Base-by-base conservation (phyloP, 2,888 invertebrate species). In the Serripes groenlandicus region DNA sequence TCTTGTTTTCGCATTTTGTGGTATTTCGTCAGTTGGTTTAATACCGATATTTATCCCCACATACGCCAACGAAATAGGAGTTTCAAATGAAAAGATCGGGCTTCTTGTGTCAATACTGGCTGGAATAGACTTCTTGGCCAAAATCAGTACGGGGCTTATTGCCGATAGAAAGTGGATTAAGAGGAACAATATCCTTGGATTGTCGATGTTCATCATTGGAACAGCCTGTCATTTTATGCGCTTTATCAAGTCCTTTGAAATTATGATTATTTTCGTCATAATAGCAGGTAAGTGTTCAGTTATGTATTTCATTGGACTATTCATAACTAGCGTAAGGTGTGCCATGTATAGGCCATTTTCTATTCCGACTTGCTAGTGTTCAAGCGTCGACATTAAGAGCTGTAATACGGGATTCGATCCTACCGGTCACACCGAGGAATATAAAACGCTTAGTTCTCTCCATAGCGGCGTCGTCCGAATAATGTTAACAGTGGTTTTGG, bases 161-260 rank as follows among this genome's bases (percentile, higher is more conserved):
- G 77, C 81, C n/a, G 86, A 86, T 70, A 71, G 75, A 37, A 71
- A 81, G n/a, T 80, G 56, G 23, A 49, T 86, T 11, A 80, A 52
- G 52, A 62, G 77, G 66, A 86, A 83, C 23, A 78, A 78, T 2
- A 52, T 83, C n/a, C 21, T 86, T 9, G 83, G 69, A 7, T 18
- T 70, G 11, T 49, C 75, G 5, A 35, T 76, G 3, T 23, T 52
- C 18, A 35, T 62, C 9, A 34, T 80, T 7, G 86, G 83, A 23
- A 37, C 76, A 5, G 23, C 56, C 9, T 60, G 68, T 21, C 80
- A 83, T 23, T 81, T 74, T 18, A 34, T 76, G 9, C 74, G 86
- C 21, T 83, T 83, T n/a, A 74, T 86, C 64, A 32, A 71, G 26
- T n/a, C 56, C n/a, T 71, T 71, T 23, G 4, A 34, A 56, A 71